Base-by-base conservation (phyloP, 2,888 invertebrate genomes). In the Latrodectus hesperus region DNA sequence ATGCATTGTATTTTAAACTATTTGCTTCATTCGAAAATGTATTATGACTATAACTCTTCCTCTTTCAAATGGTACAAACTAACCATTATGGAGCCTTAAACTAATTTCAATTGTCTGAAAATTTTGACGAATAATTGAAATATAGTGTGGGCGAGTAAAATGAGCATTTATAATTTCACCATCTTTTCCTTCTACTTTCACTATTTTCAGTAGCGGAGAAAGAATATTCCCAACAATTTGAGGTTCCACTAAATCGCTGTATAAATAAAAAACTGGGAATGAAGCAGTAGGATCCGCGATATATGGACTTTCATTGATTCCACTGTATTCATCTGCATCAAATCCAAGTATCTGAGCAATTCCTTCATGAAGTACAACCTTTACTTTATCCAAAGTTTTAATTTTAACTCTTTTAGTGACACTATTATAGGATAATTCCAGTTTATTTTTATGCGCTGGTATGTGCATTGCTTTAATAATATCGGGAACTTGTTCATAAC, bases 151-250 rank as follows among this genome's bases (percentile, higher is more conserved):
- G 16, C 79, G 72, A 9, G 16, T 10, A 74, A n/a, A 64, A 68
- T 74, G 75, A 11, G 38, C 65, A n/a, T 55, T 80, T 9, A 75
- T 22, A 14, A 68, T 14, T 49, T 60, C 26, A 38, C 71, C 72
- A 16, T 78, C 73, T 22, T 67, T 68, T 17, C 70, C 68, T 38
- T 55, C 70, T 3, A 91, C 64, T 53, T 90, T 89, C 4, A 91
- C 90, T n/a, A 91, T 90, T 22, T 91, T 85, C 16, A 91, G 26
- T 16, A 91, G 89, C 3, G 90, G 88, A 11, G 90, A 88, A 67
- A 90, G 64, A 12, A 84, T 84, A 82, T 91, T 90, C 14, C 91
- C 91, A 0, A 73, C 78, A 14, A 82, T 71, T 77, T 73, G 82
- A 53, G 90, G 90, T 75, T 90, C 90, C 1, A 90, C 90, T 9